These are phyloP conservation scores for Agraylea sexmaculata DNA, from an alignment of 1,140 invertebrate genomes.

Conservation along the genomic window DNA sequence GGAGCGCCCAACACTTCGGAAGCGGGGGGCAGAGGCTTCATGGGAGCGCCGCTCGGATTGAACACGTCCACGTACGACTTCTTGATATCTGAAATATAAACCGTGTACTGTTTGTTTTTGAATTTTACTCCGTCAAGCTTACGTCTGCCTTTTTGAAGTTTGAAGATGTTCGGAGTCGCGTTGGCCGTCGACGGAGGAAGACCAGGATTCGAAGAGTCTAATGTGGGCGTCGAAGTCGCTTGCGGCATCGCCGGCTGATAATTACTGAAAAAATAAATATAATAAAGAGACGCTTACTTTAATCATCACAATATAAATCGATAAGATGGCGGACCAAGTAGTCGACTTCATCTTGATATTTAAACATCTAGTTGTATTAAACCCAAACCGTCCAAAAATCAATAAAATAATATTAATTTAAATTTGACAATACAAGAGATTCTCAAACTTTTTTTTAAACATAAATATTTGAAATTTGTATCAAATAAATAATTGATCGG, in stretches of 20 bases:
- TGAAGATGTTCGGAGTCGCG: constrained; percentile 55
- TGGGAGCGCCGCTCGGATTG: constrained; percentile 50
- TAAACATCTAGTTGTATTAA: too few relatives aligned
- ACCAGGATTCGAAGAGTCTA: constrained; percentile 16
- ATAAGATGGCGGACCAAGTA: too few relatives aligned
- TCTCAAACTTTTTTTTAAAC: too few relatives aligned
- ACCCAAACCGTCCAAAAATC: too few relatives aligned
- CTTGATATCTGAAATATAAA: constrained; percentile 49
- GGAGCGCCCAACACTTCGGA: constrained; percentile 38
- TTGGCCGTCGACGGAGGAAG: constrained; percentile 25
- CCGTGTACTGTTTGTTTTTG: not conserved
- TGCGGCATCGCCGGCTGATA: not conserved
- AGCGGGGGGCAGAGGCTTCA: constrained; percentile 27
- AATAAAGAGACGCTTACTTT: not conserved
- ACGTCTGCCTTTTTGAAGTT: constrained; percentile 61
- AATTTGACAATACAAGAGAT: too few relatives aligned
- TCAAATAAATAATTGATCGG: too few relatives aligned
- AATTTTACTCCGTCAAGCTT: constrained; percentile 33
- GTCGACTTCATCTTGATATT: too few relatives aligned
- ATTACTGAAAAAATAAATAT: not conserved
- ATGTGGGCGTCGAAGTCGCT: constrained; percentile 15
- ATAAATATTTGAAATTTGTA: too few relatives aligned
- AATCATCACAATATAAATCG: not conserved
- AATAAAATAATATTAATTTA: too few relatives aligned
- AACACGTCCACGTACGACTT: constrained; percentile 79